Percentiles rank a stretch among this genome's conserved stretches.
Conservation (phyloP, 2,888 invertebrate species). For the Eurytoma californica region DNA sequence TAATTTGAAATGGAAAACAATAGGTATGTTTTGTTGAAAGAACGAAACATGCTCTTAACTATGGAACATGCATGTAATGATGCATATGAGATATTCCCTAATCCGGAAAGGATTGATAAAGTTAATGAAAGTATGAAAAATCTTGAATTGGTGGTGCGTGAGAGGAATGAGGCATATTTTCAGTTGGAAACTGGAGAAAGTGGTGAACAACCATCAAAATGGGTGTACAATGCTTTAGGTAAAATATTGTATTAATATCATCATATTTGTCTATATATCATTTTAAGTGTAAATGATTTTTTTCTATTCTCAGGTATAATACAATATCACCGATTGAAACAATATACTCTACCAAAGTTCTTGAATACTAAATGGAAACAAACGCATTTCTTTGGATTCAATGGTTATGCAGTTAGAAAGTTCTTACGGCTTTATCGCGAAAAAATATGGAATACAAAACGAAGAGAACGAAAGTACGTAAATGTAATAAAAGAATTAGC, state of each 20-base stretch:
- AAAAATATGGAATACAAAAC: slow-evolving; percentile 78
- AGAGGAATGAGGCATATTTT: slow-evolving; percentile 93
- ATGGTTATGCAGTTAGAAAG: slow-evolving; percentile 80
- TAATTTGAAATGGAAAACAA: slow-evolving; percentile 38
- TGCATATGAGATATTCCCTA: slow-evolving; percentile 85
- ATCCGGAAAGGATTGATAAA: slow-evolving; percentile 95
- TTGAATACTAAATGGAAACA: slow-evolving; percentile 82
- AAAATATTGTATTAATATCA: slow-evolving; percentile 9
- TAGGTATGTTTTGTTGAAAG: slow-evolving; percentile 92
- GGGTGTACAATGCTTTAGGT: slow-evolving; percentile 51
- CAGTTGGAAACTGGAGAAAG: slow-evolving; percentile 91
- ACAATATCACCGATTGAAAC: slow-evolving; percentile 75
- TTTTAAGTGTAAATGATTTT: background rate
- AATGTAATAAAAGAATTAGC: slow-evolving; percentile 11
- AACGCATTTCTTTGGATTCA: slow-evolving; percentile 78
- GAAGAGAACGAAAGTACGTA: slow-evolving; percentile 78
- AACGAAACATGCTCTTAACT: slow-evolving; percentile 96
- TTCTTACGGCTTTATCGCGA: slow-evolving; percentile 81
- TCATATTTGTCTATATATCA: slow-evolving; percentile 1
- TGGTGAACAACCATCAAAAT: slow-evolving; percentile 83
- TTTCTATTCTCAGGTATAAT: slow-evolving; percentile 68
- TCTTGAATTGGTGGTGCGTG: slow-evolving; percentile 91
- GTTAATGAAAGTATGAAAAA: slow-evolving; percentile 96
- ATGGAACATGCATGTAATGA: slow-evolving; percentile 91
- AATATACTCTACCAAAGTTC: slow-evolving; percentile 82